Evolutionary conservation across 2,797 vertebrate species (phyloP), one percentile per base, ranked within the genome.

Genomic region (Hyperoplus immaculatus): DNA sequence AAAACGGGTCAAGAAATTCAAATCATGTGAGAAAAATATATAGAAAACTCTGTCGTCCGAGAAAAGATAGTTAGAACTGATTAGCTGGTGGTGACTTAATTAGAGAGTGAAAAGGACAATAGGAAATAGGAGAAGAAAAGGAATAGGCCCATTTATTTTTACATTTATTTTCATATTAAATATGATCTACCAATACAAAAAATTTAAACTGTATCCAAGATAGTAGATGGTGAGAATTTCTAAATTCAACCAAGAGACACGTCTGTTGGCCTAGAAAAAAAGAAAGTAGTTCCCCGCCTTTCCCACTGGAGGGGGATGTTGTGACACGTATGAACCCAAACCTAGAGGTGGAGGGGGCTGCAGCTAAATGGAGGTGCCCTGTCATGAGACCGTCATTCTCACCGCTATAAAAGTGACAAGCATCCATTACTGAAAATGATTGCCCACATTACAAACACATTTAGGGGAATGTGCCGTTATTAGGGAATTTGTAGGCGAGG

Each of bases 361-460:
- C 79, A 65, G 82, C 91, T 93, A 91, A 85, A 87, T 91, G 86
- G 93, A 83, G 89, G 92, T 90, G 77, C 81, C 92, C 91, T 94
- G 94, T 94, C 94, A 95, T 85, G 91, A 94, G 92, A 93, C 92
- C 89, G 95, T 95, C 93, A 94, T 95, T 95, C 94, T 94, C 92
- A 74, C 88, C 77, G 86, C 95, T 92, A 96, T 96, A 96, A 96
- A 96, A 92, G 92, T 96, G 95, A 96, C 95, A 96, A 95, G 95
- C 94, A 94, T 95, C 95, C 95, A 96, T 96, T 96, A 95, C 94
- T 92, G 94, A 95, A 95, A 96, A 95, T 96, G 95, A 96, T 96
- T 94, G 94, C 95, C 92, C 95, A 96, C 95, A 96, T 96, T 96
- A 96, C 95, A 94, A 95, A 96, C 94, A 94, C 95, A 96, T 96